Evolutionary conservation across 2,797 vertebrate species (phyloP), one percentile per base, ranked within the genome.

Genomic region (Melanotaenia parkinsoni): DNA sequence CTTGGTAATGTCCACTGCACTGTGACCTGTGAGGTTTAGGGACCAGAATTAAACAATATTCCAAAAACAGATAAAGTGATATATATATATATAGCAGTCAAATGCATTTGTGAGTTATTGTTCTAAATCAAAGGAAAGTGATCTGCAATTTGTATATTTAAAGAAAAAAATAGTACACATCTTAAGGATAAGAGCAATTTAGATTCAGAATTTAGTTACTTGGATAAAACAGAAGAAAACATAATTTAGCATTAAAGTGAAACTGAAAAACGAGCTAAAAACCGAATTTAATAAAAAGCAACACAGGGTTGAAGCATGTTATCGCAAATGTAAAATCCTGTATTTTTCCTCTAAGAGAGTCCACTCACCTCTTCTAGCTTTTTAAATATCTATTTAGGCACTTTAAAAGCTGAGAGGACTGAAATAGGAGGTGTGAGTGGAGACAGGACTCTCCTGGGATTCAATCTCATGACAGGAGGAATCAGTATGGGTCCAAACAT

Each of bases 1-100:
- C 94, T 99, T 99, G 83, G 96, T 99, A 88, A 99, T 99, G 92
- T 99, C 98, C 83, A 99, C 98, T 80, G 98, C 98, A 93, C 98
- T 99, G 94, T 99, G 98, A 96, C 97, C 98, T 99, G 76, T 24
- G 16, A 51, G n/a, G 26, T 77, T 54, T 43, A 11, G 43, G 0
- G 38, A 66, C 28, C 54, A 57, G 12, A 30, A 18, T 56, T 1
- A 30, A 30, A 32, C 14, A 30, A 32, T 20, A 57, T 57, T 57
- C 28, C 28, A 57, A 57, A 57, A 16, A 8, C 26, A 32, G 12
- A 57, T 5, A 5, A 24, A 53, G 50, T 56, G 3, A 16, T 28
- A 28, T 28, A 28, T 28, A 28, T 28, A 28, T 28, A 35, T 35
- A 10, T 40, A 40, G 11, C 12, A 40, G 38, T 43, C 5, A 18